Conservation (phyloP, 2,888 invertebrate species). For the Drosophila percnosoma region DNA sequence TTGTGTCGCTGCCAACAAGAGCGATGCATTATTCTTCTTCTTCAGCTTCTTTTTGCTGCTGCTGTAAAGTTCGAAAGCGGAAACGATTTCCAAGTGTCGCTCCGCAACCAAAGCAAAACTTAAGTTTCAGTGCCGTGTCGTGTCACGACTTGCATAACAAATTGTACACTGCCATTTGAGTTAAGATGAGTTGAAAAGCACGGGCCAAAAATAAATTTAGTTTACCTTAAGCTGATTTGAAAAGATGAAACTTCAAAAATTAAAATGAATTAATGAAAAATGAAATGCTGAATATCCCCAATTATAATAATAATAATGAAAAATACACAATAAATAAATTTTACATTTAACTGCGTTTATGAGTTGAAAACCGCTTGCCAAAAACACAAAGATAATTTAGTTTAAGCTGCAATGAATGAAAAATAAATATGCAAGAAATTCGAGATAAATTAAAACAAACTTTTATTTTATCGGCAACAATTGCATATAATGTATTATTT, state of each 20-base stretch:
- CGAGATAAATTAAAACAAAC: background rate
- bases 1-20: slow-evolving; percentile 26
- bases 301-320: too few relatives aligned
- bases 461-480: background rate
- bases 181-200: background rate
- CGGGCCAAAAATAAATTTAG: background rate
- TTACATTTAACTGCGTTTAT: background rate
- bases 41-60: background rate
- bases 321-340: background rate
- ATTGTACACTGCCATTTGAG: background rate
- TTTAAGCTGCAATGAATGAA: background rate
- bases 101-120: slow-evolving; percentile 1
- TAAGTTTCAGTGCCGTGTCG: background rate
- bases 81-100: slow-evolving; percentile 54
- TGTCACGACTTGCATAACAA: background rate
- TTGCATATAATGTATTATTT: background rate
- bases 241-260: background rate
- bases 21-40: slow-evolving; percentile 22
- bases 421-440: background rate
- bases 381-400: background rate
- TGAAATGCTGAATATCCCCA: too few relatives aligned
- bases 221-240: background rate
- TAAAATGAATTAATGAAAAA: background rate
- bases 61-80: slow-evolving; percentile 46
- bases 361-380: background rate